Evolutionary conservation across 2,113 vertebrate species (phyloP).

Genomic region (Sminthopsis crassicaudata): DNA sequence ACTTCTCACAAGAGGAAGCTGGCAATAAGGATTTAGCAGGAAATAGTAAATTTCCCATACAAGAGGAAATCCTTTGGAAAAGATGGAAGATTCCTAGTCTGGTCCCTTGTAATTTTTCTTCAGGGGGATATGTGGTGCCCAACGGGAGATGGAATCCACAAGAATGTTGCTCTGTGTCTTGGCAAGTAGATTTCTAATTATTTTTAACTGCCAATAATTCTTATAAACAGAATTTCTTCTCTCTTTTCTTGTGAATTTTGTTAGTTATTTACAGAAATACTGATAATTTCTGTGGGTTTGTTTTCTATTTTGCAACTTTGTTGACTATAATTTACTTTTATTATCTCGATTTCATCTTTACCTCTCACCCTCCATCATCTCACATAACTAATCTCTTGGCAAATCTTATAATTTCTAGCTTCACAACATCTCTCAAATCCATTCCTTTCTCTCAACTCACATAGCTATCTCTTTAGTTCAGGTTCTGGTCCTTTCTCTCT

Average conservation of each 20-base stretch:
- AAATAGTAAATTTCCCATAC: neutral
- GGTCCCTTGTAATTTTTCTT: neutral
- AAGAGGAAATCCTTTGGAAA: neutral
- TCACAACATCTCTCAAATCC: neutral
- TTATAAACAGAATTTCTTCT: neutral
- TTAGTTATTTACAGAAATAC: neutral
- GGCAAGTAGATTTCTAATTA: neutral
- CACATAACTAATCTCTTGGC: neutral
- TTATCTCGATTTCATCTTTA: neutral
- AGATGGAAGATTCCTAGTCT: neutral
- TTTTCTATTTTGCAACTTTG: neutral
- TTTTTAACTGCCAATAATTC: neutral
- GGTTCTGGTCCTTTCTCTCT: neutral
- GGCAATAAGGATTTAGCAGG: neutral
- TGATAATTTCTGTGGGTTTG: neutral
- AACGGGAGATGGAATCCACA: neutral
- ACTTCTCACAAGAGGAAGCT: neutral
- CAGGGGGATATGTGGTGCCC: neutral
- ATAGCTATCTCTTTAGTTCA: neutral
- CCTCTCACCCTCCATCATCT: neutral
- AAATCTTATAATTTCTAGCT: neutral
- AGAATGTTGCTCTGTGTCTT: neutral
- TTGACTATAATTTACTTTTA: neutral
- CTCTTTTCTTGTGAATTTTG: slow-evolving; percentile 3
- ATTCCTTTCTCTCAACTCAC: neutral